Evolutionary conservation across 1,140 invertebrate species (phyloP), one percentile per base, ranked within the genome.

Genomic region (Episyrphus balteatus): DNA sequence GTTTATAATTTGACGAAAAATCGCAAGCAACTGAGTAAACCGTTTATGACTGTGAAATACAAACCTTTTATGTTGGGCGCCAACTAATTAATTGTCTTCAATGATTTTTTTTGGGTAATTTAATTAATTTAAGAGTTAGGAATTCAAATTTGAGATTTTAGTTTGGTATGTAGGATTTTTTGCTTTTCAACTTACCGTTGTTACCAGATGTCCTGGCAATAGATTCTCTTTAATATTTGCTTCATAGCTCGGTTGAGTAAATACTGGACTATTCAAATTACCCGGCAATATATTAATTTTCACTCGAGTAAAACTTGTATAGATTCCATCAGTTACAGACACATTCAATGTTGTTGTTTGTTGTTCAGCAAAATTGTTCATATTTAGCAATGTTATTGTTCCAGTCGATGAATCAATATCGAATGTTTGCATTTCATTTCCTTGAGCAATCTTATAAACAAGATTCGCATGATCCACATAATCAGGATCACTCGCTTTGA

Each of bases 271-370:
- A 58, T 88, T 75, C 26, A 78, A 75, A 72, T 95, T 96, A 17
- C 84, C 83, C 7, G 86, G 81, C 30, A 86, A 67, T 36, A 93
- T 78, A 51, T 82, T 79, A 31, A 96, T 82, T 71, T 86, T 82
- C 1, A 89, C 75, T 40, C 84, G 69, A 0, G 88, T 79, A 66
- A 89, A 92, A 40, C 79, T 84, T 3, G 87, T 90, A 67, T 92
- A 88, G 10, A 93, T 85, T 5, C 90, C 90, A 72, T 97, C 92
- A 31, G 88, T 91, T 14, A 90, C 89, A 1, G 87, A 90, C 14
- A 97, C 80, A 66, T 94, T 95, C 8, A 93, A 69, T 52, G 81
- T 70, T 51, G 80, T 81, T 50, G 73, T 70, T 55, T 69, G 71
- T 52, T 66, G 58, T 18, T 78, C 71, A n/a, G 73, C 67, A 39